Evolutionary conservation across 2,888 invertebrate genomes (phyloP).

Genomic region (Agrilus cyanescens): DNA sequence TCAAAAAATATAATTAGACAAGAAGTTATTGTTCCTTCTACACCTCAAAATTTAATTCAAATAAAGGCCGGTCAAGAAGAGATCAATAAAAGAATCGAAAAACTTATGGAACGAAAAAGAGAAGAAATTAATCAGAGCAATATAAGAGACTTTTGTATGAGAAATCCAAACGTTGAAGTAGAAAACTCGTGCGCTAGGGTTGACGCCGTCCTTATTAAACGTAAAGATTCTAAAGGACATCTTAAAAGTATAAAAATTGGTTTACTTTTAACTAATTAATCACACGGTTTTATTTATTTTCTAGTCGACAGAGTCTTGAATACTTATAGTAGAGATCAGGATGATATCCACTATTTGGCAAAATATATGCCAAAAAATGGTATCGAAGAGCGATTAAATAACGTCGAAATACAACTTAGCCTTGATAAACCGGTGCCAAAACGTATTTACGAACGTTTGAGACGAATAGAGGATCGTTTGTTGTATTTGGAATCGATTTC

Average conservation of each 20-base stretch:
- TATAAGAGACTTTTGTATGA: constrained; percentile 43
- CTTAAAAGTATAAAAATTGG: constrained; percentile 56
- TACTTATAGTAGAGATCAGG: constrained; percentile 47
- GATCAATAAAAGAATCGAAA: constrained; percentile 54
- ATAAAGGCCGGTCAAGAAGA: constrained; percentile 56
- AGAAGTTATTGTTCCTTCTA: constrained; percentile 22
- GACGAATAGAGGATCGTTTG: constrained; percentile 62
- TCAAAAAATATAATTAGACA: constrained; percentile 14
- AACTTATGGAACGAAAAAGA: constrained; percentile 65
- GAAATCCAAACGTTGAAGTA: constrained; percentile 28
- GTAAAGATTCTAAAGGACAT: constrained; percentile 67
- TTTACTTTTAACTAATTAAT: not conserved
- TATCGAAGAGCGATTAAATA: constrained; percentile 56
- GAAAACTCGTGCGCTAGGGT: constrained; percentile 63
- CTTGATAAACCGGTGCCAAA: constrained; percentile 42
- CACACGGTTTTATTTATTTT: constrained; percentile 16
- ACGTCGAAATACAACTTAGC: constrained; percentile 51
- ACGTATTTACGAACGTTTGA: constrained; percentile 57
- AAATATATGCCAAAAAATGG: constrained; percentile 34
- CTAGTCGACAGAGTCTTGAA: constrained; percentile 60
- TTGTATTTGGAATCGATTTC: constrained; percentile 62
- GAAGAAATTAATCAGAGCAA: constrained; percentile 63
- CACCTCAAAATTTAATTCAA: constrained; percentile 48
- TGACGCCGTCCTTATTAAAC: constrained; percentile 56
- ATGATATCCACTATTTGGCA: constrained; percentile 38